phyloP scores from a whole-genome alignment of 2,113 vertebrate genomes.

The Macquaria australasica region DNA sequence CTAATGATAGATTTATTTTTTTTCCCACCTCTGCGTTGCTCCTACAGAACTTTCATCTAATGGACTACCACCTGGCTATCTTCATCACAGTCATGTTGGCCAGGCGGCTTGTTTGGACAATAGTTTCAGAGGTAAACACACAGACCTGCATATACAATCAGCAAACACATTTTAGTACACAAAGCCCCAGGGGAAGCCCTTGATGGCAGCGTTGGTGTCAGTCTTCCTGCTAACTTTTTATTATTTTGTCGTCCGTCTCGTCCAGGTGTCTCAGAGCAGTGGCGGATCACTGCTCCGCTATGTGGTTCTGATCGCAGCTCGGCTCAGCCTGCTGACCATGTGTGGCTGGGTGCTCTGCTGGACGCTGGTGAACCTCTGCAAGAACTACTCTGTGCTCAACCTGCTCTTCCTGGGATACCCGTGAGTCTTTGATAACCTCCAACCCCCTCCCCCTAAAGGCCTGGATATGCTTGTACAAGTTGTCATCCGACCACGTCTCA shows the following conservation, averaged over 20 bases:
- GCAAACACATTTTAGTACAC: neutral
- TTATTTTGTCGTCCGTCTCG: neutral
- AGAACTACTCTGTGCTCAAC: conserved; percentile 96
- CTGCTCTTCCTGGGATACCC: conserved; percentile 99
- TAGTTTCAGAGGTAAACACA: conserved; percentile 92
- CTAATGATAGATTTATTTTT: neutral
- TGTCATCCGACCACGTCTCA: neutral
- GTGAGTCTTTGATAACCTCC: conserved; percentile 85
- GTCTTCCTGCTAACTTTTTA: neutral
- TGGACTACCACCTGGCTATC: conserved; percentile 96
- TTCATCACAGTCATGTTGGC: conserved; percentile 99
- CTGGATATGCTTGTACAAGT: neutral
- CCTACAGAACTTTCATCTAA: conserved; percentile 96
- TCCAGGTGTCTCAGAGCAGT: conserved; percentile 92
- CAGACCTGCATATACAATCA: neutral
- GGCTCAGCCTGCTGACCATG: conserved; percentile 93
- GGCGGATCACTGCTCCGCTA: conserved; percentile 90
- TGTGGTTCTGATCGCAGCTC: conserved; percentile 87
- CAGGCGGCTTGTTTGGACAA: conserved; percentile 96
- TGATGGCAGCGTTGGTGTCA: neutral
- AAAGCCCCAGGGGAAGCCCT: no score
- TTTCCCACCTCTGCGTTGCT: conserved; percentile 15
- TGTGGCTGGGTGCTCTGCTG: conserved; percentile 98
- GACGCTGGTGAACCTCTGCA: conserved; percentile 97
- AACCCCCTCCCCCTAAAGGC: neutral